These are phyloP conservation scores for Pionites leucogaster DNA, from an alignment of 2,113 vertebrate species.

Conservation along the genomic window DNA sequence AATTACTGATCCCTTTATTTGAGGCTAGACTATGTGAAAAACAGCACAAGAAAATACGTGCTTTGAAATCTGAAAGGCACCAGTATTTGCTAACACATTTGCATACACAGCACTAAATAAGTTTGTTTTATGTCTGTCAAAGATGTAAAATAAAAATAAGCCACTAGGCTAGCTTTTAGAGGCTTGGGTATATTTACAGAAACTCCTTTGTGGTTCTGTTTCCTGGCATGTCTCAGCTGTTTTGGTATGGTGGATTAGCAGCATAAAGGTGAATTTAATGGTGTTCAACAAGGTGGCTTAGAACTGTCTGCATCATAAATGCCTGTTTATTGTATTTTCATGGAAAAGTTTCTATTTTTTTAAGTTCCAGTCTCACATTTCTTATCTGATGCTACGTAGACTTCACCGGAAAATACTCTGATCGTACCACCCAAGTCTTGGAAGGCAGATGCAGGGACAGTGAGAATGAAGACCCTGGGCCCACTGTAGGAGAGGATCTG, in stretches of 20 bases:
- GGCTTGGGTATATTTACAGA: not conserved
- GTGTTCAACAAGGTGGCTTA: not conserved
- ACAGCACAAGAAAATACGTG: constrained; percentile 63
- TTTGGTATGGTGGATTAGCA: not conserved
- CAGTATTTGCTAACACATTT: constrained; percentile 48
- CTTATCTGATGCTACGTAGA: not conserved
- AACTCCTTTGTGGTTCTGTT: not conserved
- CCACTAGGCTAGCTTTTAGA: not conserved
- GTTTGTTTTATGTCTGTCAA: not conserved
- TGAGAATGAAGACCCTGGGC: too few relatives aligned
- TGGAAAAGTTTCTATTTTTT: not conserved
- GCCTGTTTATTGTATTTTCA: not conserved
- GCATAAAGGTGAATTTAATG: not conserved
- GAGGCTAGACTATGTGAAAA: constrained; percentile 68
- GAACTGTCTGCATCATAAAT: not conserved
- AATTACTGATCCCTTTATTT: constrained; percentile 77
- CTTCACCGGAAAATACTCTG: too few relatives aligned
- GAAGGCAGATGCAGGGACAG: too few relatives aligned
- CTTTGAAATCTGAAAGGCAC: constrained; percentile 65
- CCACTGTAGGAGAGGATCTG: too few relatives aligned
- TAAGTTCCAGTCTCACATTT: not conserved
- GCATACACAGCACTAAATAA: constrained; percentile 3
- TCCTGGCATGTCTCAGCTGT: not conserved
- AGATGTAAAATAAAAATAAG: not conserved
- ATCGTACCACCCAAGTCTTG: too few relatives aligned